A percentile compares a stretch with the other conserved stretches of the same genome.
phyloP scores from a whole-genome alignment of 1,140 invertebrate species.

The Thereuonema tuberculata region DNA sequence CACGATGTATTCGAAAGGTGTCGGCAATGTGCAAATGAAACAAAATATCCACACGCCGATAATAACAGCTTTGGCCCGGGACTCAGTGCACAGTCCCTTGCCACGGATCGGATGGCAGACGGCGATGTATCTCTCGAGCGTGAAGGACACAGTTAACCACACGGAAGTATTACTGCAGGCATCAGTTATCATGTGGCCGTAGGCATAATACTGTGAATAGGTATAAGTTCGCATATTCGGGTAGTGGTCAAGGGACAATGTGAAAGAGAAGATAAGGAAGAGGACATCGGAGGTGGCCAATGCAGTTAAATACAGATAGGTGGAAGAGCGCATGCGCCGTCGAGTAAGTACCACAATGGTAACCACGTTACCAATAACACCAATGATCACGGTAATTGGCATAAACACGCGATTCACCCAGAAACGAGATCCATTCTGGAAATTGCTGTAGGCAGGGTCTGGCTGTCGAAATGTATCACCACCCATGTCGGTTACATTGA shows the following conservation, averaged over 20 bases:
- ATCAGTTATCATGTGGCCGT: constrained; percentile 46
- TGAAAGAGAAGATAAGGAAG: constrained; percentile 49
- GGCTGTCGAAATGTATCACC: too few species aligned
- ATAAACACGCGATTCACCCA: constrained; percentile 50
- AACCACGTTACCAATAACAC: constrained; percentile 52
- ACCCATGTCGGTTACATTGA: too few species aligned
- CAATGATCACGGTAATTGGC: constrained; percentile 50
- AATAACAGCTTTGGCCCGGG: constrained; percentile 40
- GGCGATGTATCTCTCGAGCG: constrained; percentile 59
- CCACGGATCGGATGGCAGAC: constrained; percentile 60
- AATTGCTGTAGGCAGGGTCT: not conserved
- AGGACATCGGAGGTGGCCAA: constrained; percentile 55
- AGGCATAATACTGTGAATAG: constrained; percentile 39
- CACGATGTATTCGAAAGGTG: constrained; percentile 46
- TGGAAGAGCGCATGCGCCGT: constrained; percentile 56
- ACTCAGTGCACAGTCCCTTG: constrained; percentile 48
- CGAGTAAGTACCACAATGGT: constrained; percentile 58
- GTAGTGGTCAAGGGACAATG: constrained; percentile 48
- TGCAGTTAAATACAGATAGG: constrained; percentile 55
- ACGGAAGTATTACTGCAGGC: constrained; percentile 52
- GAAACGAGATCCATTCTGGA: constrained; percentile 33
- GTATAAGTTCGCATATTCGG: constrained; percentile 32
- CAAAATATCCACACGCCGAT: constrained; percentile 45
- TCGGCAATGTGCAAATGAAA: constrained; percentile 44
- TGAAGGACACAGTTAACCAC: constrained; percentile 63